Evolutionary conservation across 2,113 vertebrate species (phyloP).

Genomic region (Cranoglanis bouderius): DNA sequence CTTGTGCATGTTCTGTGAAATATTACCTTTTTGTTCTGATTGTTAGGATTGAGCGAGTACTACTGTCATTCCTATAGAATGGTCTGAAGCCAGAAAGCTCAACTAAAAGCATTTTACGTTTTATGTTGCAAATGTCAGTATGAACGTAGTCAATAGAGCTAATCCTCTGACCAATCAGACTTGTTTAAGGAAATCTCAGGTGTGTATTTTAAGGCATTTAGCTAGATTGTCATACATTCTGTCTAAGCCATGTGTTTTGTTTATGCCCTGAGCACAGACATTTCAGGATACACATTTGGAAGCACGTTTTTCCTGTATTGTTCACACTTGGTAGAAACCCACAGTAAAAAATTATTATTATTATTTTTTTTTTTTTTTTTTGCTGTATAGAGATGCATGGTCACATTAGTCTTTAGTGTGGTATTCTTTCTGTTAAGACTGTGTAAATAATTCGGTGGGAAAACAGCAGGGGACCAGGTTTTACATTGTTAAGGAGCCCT

Average conservation of each 20-base stretch:
- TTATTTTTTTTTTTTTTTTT: neutral
- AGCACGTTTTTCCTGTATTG: neutral
- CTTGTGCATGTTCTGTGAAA: conserved; percentile 41
- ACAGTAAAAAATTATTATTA: too few relatives aligned
- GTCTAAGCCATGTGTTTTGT: neutral
- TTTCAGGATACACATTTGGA: conserved; percentile 26
- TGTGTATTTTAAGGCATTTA: conserved; percentile 12
- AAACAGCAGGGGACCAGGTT: conserved; percentile 15
- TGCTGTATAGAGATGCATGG: neutral
- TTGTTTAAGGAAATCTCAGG: conserved; percentile 37
- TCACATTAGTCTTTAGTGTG: neutral
- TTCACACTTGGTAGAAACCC: neutral
- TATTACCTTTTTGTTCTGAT: conserved; percentile 16
- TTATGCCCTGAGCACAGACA: conserved; percentile 19
- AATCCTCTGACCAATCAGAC: conserved; percentile 10
- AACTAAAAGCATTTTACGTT: conserved; percentile 6
- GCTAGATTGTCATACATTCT: neutral
- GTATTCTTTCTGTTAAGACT: neutral
- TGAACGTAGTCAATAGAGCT: neutral
- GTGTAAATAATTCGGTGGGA: conserved; percentile 15
- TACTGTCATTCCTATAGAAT: conserved; percentile 20
- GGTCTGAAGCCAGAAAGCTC: neutral
- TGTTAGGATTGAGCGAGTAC: conserved; percentile 15
- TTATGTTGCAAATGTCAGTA: neutral
- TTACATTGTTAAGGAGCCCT: conserved; percentile 7